Percentiles rank a stretch among this genome's conserved stretches.
Conservation (phyloP, 2,797 vertebrate genomes). For the Adrianichthys oophorus region DNA sequence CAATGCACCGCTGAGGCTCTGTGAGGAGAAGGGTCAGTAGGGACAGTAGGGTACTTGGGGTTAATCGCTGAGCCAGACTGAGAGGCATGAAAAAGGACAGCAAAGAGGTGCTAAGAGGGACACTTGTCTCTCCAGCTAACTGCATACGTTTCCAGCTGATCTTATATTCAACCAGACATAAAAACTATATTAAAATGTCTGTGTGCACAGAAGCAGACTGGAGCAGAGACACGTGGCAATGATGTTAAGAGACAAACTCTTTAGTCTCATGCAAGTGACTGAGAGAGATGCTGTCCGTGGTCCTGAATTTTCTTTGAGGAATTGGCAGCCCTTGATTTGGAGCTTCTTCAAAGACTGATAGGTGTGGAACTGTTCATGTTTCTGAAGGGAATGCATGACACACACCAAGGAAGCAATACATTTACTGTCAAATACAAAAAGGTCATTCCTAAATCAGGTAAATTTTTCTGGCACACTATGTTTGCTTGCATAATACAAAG, state of each 20-base stretch:
- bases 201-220: constrained; percentile 36
- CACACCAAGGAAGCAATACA: constrained; percentile 17
- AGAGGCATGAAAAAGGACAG: constrained; percentile 73
- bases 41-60: constrained; percentile 53
- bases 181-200: constrained; percentile 52
- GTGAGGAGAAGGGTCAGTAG: constrained; percentile 53
- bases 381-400: constrained; percentile 34
- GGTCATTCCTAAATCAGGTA: constrained; percentile 10
- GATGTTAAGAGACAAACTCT: constrained; percentile 51
- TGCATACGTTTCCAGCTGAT: constrained; percentile 59
- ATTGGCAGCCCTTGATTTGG: constrained; percentile 17
- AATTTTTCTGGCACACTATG: constrained; percentile 35
- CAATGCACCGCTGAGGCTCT: constrained; percentile 39
- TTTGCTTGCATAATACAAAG: constrained; percentile 28
- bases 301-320: constrained; percentile 52
- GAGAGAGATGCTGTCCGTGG: constrained; percentile 61
- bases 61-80: constrained; percentile 75
- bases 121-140: constrained; percentile 59
- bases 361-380: constrained; percentile 41
- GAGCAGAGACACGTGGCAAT: constrained; percentile 29
- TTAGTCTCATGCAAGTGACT: constrained; percentile 26
- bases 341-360: constrained; percentile 18
- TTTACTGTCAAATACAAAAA: constrained; percentile 36
- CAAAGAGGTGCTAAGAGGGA: constrained; percentile 69
- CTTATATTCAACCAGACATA: constrained; percentile 31